Percentiles rank a stretch among this genome's conserved stretches.
phyloP scores from a whole-genome alignment of 2,888 invertebrate genomes.

The Caenorhabditis uteleia region DNA sequence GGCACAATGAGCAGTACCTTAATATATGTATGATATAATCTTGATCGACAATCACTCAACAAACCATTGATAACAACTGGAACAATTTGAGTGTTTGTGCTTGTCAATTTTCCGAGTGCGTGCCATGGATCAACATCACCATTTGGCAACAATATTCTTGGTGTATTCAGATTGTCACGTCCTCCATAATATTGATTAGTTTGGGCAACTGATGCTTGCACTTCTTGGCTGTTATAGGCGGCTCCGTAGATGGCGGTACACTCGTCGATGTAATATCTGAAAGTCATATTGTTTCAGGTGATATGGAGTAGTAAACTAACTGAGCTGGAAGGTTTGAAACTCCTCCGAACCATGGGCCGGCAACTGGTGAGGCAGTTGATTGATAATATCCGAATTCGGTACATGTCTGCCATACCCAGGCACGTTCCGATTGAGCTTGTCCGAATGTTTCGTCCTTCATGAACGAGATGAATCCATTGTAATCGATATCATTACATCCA shows the following conservation, averaged over 20 bases:
- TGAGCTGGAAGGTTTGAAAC: constrained; percentile 33
- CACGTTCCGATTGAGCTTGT: constrained; percentile 73
- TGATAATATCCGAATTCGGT: constrained; percentile 95
- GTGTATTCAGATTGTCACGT: constrained; percentile 39
- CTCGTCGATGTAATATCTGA: constrained; percentile 44
- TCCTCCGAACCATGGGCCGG: constrained; percentile 48
- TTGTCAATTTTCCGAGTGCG: constrained; percentile 43
- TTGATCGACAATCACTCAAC: neutral
- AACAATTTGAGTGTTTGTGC: constrained; percentile 22
- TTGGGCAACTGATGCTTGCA: constrained; percentile 35
- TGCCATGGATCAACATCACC: constrained; percentile 54
- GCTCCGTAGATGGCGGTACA: constrained; percentile 52
- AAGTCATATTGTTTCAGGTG: neutral
- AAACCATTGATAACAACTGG: constrained; percentile 44
- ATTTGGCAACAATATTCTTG: constrained; percentile 46
- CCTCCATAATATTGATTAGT: constrained; percentile 57
- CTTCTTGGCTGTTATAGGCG: constrained; percentile 34
- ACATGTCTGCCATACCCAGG: constrained; percentile 94
- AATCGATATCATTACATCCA: constrained; percentile 53
- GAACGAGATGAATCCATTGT: constrained; percentile 44
- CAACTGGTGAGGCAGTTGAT: constrained; percentile 76
- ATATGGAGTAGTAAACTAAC: constrained; percentile 1
- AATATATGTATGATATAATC: too few relatives aligned
- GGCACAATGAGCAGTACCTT: constrained; percentile 56
- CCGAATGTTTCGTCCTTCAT: constrained; percentile 44